phyloP scores from a whole-genome alignment of 2,888 invertebrate genomes.

The Zaprionus lineosus region DNA sequence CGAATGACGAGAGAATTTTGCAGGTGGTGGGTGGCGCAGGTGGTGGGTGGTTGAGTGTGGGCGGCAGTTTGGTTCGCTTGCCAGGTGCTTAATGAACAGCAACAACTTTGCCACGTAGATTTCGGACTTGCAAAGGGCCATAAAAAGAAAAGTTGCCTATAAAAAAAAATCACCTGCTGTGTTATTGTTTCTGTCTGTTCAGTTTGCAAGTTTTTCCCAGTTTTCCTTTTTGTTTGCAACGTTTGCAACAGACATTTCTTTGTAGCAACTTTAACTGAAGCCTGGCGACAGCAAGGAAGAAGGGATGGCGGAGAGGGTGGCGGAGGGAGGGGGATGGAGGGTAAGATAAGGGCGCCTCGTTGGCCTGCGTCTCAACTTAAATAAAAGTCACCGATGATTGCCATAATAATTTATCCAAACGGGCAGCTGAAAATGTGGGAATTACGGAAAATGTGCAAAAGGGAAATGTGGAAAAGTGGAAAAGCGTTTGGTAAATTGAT shows the following conservation, averaged over 20 bases:
- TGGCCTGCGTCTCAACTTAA: slow-evolving; percentile 45
- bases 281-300: too few relatives aligned
- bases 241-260: slow-evolving; percentile 16
- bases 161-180: slow-evolving; percentile 72
- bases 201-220: slow-evolving; percentile 14
- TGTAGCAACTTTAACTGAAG: neutral
- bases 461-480: slow-evolving; percentile 23
- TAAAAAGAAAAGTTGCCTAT: slow-evolving; percentile 58
- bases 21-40: slow-evolving; percentile 1
- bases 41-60: neutral
- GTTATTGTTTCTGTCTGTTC: slow-evolving; percentile 62
- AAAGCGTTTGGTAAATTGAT: slow-evolving; percentile 62
- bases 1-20: too few relatives aligned
- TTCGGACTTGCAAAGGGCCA: slow-evolving; percentile 36
- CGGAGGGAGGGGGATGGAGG: too few relatives aligned
- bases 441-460: too few relatives aligned
- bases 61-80: slow-evolving; percentile 1
- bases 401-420: slow-evolving; percentile 66
- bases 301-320: too few relatives aligned
- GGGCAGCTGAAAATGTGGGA: neutral
- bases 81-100: slow-evolving; percentile 57
- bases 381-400: slow-evolving; percentile 77
- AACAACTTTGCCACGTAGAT: slow-evolving; percentile 17
- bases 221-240: neutral
- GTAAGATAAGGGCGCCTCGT: too few relatives aligned